Evolutionary conservation across 2,888 invertebrate species (phyloP).

Genomic region (Petrophora chlorosata): DNA sequence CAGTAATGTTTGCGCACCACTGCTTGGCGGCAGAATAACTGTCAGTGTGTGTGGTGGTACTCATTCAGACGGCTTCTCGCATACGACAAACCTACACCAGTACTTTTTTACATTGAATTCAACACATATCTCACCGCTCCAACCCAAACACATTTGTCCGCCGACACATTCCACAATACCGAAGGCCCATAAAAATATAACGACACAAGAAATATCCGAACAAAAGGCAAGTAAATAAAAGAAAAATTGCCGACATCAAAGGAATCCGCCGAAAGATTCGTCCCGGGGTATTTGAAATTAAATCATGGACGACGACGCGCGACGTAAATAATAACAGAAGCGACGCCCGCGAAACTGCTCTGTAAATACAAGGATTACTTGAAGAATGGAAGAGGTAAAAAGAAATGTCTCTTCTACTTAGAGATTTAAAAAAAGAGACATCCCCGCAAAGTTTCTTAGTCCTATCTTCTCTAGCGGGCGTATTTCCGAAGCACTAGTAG

Average conservation of each 20-base stretch:
- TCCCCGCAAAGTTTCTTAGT: too few relatives aligned
- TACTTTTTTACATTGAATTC: background rate
- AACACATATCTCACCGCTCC: background rate
- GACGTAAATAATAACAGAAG: slow-evolving; percentile 52
- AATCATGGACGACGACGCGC: slow-evolving; percentile 54
- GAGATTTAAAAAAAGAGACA: too few relatives aligned
- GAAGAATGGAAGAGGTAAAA: slow-evolving; percentile 33
- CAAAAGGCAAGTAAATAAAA: slow-evolving; percentile 29
- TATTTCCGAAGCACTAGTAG: too few relatives aligned
- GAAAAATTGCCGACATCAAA: slow-evolving; percentile 31
- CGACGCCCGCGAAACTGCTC: slow-evolving; percentile 40
- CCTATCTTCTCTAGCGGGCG: too few relatives aligned
- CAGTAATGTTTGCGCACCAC: too few relatives aligned
- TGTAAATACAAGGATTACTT: slow-evolving; percentile 29
- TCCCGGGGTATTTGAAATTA: slow-evolving; percentile 52
- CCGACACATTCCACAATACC: slow-evolving; percentile 11
- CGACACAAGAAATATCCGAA: slow-evolving; percentile 25
- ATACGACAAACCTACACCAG: too few relatives aligned
- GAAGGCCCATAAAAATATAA: slow-evolving; percentile 17
- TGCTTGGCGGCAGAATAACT: too few relatives aligned
- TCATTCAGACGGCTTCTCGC: too few relatives aligned
- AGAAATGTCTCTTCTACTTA: too few relatives aligned
- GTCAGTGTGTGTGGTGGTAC: too few relatives aligned
- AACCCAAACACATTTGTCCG: slow-evolving; percentile 15
- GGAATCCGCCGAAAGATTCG: slow-evolving; percentile 42